Percentiles rank a stretch among this genome's conserved stretches.
Conservation (phyloP, 2,113 vertebrate species). For the Cathartes aura region DNA sequence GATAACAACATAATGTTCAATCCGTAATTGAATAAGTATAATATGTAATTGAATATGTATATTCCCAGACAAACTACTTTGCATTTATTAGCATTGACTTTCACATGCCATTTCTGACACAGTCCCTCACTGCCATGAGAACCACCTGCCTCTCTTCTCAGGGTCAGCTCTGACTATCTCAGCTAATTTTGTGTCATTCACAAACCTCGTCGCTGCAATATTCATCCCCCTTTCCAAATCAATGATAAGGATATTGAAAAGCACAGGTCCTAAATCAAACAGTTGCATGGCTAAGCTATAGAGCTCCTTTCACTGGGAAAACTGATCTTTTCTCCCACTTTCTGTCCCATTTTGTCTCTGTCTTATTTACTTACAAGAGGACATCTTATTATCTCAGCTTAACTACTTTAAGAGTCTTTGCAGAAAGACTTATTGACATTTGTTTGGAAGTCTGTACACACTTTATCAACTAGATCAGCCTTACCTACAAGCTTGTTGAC, state of each 20-base stretch:
- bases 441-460: slow-evolving; percentile 38
- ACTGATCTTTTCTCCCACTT: neutral
- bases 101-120: neutral
- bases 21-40: neutral
- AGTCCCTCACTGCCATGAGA: neutral
- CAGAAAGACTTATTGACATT: slow-evolving; percentile 52
- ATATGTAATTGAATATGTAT: neutral
- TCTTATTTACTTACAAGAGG: slow-evolving; percentile 19
- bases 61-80: neutral
- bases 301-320: neutral
- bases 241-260: neutral
- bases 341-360: neutral
- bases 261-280: neutral
- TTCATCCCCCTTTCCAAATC: neutral
- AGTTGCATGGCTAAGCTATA: neutral
- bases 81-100: neutral
- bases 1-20: neutral
- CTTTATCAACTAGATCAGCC: slow-evolving; percentile 50
- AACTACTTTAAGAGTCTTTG: slow-evolving; percentile 11
- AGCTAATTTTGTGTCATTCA: neutral
- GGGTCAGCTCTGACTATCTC: neutral
- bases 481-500: slow-evolving; percentile 38
- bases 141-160: neutral
- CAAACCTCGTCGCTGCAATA: neutral
- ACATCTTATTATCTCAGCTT: slow-evolving; percentile 27